phyloP scores from a whole-genome alignment of 2,888 invertebrate species.

The Petrophora chlorosata region DNA sequence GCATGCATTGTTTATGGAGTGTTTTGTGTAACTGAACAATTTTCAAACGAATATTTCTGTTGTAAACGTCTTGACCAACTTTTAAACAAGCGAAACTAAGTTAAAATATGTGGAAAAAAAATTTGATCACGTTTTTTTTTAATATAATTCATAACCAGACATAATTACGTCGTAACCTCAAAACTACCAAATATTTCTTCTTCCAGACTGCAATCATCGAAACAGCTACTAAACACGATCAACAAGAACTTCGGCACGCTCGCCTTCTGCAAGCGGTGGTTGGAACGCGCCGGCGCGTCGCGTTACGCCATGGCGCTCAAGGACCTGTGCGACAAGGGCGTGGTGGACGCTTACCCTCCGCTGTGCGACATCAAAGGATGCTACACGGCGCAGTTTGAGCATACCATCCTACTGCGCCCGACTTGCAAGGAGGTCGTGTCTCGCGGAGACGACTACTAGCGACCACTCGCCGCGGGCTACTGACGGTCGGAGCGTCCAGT shows the following conservation, averaged over 20 bases:
- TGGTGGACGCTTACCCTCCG: constrained; percentile 99
- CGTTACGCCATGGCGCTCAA: constrained; percentile 99
- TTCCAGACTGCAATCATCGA: constrained; percentile 94
- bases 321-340: constrained; percentile 98
- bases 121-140: no score
- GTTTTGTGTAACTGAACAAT: no score
- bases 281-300: constrained; percentile 97
- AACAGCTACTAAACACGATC: constrained; percentile 94
- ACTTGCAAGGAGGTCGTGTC: constrained; percentile 99
- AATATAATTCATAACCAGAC: no score
- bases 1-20: no score
- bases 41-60: no score
- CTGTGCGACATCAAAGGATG: constrained; percentile 98
- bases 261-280: constrained; percentile 99
- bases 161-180: no score
- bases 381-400: constrained; percentile 99
- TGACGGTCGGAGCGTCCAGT: neutral
- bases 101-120: no score
- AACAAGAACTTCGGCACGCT: constrained; percentile 98
- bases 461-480: neutral
- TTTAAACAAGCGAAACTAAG: no score
- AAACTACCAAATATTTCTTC: neutral
- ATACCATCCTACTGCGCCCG: constrained; percentile 97
- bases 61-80: no score
- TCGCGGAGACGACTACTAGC: constrained; percentile 96